These are phyloP conservation scores for Heliconius melpomene DNA, from an alignment of 1,140 invertebrate genomes.

Conservation along the genomic window DNA sequence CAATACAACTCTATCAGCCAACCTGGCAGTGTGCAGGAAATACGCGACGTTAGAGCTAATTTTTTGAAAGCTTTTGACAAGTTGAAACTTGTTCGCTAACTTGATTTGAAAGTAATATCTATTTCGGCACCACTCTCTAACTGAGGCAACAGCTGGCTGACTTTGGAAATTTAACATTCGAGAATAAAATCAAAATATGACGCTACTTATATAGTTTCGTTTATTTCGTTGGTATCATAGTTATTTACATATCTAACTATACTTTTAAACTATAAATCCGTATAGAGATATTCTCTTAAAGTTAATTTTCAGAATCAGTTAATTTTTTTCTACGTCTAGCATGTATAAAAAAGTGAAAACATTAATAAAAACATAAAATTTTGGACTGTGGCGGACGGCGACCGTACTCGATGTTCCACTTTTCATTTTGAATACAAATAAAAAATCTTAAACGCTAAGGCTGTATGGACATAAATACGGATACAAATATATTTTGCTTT, in stretches of 20 bases:
- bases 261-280: too few species aligned
- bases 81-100: background rate
- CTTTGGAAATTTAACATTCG: background rate
- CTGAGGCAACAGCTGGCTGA: background rate
- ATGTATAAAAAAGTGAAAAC: too few species aligned
- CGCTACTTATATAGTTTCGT: background rate
- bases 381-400: constrained; percentile 14
- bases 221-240: too few species aligned
- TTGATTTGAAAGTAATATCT: background rate
- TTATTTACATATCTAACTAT: too few species aligned
- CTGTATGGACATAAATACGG: constrained; percentile 41
- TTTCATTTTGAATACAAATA: constrained; percentile 50
- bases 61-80: constrained; percentile 5
- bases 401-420: constrained; percentile 45
- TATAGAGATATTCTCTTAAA: too few species aligned
- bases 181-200: background rate
- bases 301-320: too few species aligned
- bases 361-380: background rate
- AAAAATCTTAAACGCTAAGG: constrained; percentile 48
- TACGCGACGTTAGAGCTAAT: background rate
- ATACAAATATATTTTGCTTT: constrained; percentile 34
- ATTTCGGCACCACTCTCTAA: background rate
- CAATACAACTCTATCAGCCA: background rate
- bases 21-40: background rate
- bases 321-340: too few species aligned